phyloP scores from a whole-genome alignment of 23 tunicate genomes.

The Trididemnum miniatum region DNA sequence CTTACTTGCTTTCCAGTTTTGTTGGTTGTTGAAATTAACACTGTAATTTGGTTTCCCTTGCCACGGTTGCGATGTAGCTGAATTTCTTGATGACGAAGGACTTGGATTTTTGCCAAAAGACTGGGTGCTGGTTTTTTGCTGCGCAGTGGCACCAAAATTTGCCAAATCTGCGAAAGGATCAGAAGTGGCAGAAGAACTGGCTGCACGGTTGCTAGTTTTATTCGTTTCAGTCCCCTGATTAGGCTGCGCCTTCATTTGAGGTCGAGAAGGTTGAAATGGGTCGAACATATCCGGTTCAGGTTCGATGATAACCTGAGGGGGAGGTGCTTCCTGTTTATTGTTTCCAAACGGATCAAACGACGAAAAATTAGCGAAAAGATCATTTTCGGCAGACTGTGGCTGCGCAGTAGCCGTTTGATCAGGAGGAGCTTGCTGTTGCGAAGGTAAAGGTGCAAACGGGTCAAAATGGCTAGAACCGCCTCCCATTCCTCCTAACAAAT shows the following conservation, averaged over 20 bases:
- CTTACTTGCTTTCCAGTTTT: constrained; percentile 95
- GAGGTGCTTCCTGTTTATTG: not conserved
- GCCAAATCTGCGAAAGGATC: constrained; percentile 59
- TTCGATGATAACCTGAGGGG: not conserved
- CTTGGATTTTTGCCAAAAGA: not conserved
- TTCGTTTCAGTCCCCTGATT: constrained; percentile 19
- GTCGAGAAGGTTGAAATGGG: constrained; percentile 56
- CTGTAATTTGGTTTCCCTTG: constrained; percentile 61
- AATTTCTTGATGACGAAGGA: not conserved
- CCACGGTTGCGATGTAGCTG: not conserved
- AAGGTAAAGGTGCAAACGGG: constrained; percentile 46
- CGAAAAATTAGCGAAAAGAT: constrained; percentile 49
- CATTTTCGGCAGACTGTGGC: not conserved
- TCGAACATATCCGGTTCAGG: constrained; percentile 51
- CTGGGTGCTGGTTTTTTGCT: not conserved
- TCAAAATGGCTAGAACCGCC: constrained; percentile 41
- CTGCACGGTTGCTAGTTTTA: constrained; percentile 42
- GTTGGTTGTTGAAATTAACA: constrained; percentile 23
- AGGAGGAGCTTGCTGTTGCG: constrained; percentile 1
- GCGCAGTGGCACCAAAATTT: constrained; percentile 43
- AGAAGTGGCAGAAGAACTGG: constrained; percentile 6
- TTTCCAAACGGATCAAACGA: constrained; percentile 79
- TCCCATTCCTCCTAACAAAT: constrained; percentile 60
- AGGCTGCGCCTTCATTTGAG: too few species aligned
- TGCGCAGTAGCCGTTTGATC: constrained; percentile 18